Percentiles rank a stretch among this genome's conserved stretches.
Conservation (phyloP, 2,888 invertebrate species). For the Coremacera marginata region DNA sequence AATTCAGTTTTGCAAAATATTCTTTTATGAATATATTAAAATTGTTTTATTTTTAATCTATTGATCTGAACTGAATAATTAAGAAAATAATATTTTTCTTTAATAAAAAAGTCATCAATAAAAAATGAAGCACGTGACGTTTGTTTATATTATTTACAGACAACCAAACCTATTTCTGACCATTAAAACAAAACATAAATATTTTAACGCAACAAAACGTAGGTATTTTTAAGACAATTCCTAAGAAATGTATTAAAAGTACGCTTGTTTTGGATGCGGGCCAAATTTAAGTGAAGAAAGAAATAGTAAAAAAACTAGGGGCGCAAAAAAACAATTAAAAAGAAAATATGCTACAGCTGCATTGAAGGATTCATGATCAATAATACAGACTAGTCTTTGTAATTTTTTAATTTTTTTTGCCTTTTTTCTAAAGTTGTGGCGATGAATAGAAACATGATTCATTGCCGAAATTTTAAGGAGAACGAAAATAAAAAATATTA, state of each 20-base stretch:
- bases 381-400: neutral
- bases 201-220: neutral
- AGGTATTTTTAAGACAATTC: conserved; percentile 23
- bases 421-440: too few relatives aligned
- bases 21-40: too few relatives aligned
- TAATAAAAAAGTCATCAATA: too few relatives aligned
- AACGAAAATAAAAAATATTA: too few relatives aligned
- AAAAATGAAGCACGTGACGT: neutral
- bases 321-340: neutral
- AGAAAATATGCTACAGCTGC: neutral
- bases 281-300: neutral
- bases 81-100: too few relatives aligned
- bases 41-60: too few relatives aligned
- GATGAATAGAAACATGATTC: too few relatives aligned
- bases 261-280: conserved; percentile 9
- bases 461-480: too few relatives aligned
- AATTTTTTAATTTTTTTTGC: neutral
- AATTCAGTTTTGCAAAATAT: too few relatives aligned
- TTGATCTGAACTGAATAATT: too few relatives aligned
- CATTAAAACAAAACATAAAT: neutral
- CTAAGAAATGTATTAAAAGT: conserved; percentile 13
- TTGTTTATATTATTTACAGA: neutral
- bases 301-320: neutral
- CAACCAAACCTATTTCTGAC: neutral
- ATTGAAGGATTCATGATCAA: conserved; percentile 16